Evolutionary conservation across 2,888 invertebrate species (phyloP), one percentile per base, ranked within the genome.

Genomic region (Chaetogeoica ovagalla): DNA sequence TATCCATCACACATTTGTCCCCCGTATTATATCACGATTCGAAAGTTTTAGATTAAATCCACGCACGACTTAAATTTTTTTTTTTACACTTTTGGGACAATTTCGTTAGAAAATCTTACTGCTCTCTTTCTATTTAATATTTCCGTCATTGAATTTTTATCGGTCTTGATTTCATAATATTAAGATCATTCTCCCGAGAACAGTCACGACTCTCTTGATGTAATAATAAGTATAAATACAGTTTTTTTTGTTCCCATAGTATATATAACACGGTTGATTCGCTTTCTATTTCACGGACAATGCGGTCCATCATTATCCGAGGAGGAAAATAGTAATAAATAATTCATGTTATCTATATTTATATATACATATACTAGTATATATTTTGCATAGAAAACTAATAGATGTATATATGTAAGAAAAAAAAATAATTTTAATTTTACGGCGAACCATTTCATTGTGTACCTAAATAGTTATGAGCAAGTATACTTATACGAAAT

Each of bases 201-300:
- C 60, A 68, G 76, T 76, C 76, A 76, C 76, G 76, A 76, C 59
- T 76, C 48, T 30, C 17, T 66, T 60, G 68, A 76, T 68, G 68
- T 76, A 68, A 76, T 68, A 59, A 59, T 30, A 30, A 30, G 30
- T 30, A 66, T 76, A 68, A 76, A 76, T 48, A 30, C 30, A 39
- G 66, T 68, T 66, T 68, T 68, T 66, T 68, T 76, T 60, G 76
- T 76, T 76, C 76, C 48, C 59, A 59, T 68, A 60, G 66, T 63
- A 63, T 17, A 17, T 63, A 63, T 17, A 17, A 17, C 60, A 48
- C 21, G 37, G 65, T 60, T 62, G 30, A 62, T 62, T 59, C 48
- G 68, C 76, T 76, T 76, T 76, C 76, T 76, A 76, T 76, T 68
- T 43, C 17, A 75, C n/a, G 66, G 57, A 59, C 66, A 75, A 68